phyloP scores from a whole-genome alignment of 2,113 vertebrate genomes.

The Galeopterus variegatus region DNA sequence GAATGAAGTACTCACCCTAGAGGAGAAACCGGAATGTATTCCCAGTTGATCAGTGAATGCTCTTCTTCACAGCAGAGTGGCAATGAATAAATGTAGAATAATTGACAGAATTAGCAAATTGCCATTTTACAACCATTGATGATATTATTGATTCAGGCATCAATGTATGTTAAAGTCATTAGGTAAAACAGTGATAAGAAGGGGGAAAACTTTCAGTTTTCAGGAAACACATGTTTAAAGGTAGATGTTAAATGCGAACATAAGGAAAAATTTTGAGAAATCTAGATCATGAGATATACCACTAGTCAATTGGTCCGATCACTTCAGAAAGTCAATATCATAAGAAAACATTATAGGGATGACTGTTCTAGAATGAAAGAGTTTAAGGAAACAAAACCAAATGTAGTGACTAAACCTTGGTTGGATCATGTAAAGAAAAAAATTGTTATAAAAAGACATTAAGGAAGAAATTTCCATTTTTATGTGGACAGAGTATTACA shows the following conservation, averaged over 20 bases:
- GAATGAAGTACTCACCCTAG: constrained; percentile 27
- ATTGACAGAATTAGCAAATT: constrained; percentile 46
- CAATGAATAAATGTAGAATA: constrained; percentile 42
- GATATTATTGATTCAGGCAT: constrained; percentile 7
- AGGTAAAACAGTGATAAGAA: not conserved
- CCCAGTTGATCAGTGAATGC: constrained; percentile 42
- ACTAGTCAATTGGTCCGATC: not conserved
- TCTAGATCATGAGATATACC: constrained; percentile 6
- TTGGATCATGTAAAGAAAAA: not conserved
- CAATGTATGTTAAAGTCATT: not conserved
- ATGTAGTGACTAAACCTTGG: not conserved
- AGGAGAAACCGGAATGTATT: constrained; percentile 31
- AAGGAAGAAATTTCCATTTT: not conserved
- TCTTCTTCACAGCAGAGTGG: constrained; percentile 35
- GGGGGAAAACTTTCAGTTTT: constrained; percentile 19
- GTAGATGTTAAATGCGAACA: constrained; percentile 60
- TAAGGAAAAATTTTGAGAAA: constrained; percentile 36
- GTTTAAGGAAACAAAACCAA: constrained; percentile 29
- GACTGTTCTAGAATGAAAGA: constrained; percentile 32
- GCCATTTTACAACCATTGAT: not conserved
- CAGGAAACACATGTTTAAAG: not conserved
- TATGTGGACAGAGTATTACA: constrained; percentile 2
- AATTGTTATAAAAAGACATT: not conserved
- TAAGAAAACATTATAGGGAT: not conserved
- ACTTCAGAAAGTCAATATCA: constrained; percentile 24